Conservation (phyloP, 37 sponge, comb jelly and placozoan genomes). For the Spongia lamella region DNA sequence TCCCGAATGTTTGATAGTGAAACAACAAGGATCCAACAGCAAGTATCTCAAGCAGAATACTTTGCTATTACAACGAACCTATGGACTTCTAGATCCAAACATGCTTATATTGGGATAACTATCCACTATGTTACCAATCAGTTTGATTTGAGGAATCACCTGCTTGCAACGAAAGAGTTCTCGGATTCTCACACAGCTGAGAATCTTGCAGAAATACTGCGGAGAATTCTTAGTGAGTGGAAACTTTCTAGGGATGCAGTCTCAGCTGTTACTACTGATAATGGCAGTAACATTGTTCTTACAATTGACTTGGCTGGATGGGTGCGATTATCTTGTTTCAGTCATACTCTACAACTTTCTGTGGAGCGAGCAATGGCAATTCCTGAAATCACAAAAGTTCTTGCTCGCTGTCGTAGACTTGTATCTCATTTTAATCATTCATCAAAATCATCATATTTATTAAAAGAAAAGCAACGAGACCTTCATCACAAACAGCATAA, state of each 20-base stretch:
- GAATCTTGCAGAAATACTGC: slow-evolving; percentile 26
- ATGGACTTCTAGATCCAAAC: slow-evolving; percentile 46
- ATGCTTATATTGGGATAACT: slow-evolving; percentile 44
- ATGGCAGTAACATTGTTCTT: slow-evolving; percentile 8
- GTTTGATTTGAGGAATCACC: slow-evolving; percentile 2
- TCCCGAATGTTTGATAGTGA: slow-evolving; percentile 20
- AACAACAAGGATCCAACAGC: slow-evolving; percentile 1
- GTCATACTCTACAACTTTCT: slow-evolving; percentile 22
- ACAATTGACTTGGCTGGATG: slow-evolving; percentile 1
- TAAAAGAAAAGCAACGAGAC: slow-evolving; percentile 17
- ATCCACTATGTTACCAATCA: slow-evolving; percentile 19
- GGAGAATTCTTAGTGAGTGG: slow-evolving; percentile 17
- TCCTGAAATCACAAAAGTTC: slow-evolving; percentile 9
- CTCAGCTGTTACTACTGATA: slow-evolving; percentile 21
- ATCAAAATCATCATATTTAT: not conserved
- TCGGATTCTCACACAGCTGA: slow-evolving; percentile 34
- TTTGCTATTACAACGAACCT: slow-evolving; percentile 43
- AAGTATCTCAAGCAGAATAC: not conserved
- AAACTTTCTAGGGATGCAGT: slow-evolving; percentile 2
- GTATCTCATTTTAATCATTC: slow-evolving; percentile 33
- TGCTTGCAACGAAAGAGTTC: slow-evolving; percentile 33
- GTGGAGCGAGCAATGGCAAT: slow-evolving; percentile 10
- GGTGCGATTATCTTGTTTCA: slow-evolving; percentile 9
- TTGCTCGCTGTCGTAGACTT: slow-evolving; percentile 20
- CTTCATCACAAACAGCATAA: slow-evolving; percentile 2